These are phyloP conservation scores for Xenotilapia leptura DNA, from an alignment of 2,113 vertebrate genomes.

Conservation along the genomic window DNA sequence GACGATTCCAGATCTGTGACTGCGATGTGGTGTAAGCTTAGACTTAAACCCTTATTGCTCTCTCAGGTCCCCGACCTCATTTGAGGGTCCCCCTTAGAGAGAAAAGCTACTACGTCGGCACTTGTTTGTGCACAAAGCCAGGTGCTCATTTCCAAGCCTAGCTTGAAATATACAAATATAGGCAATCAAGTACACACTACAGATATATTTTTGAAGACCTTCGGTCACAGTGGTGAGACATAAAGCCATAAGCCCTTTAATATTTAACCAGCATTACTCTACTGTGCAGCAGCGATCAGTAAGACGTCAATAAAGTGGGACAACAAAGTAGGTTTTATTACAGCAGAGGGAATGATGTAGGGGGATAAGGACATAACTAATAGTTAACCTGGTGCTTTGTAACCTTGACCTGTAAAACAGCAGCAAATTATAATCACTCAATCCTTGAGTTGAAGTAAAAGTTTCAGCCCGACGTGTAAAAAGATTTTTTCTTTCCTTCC, in stretches of 20 bases:
- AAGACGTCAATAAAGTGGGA: background rate
- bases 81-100: slow-evolving; percentile 11
- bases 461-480: fast-evolving
- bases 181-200: background rate
- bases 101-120: slow-evolving; percentile 13
- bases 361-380: background rate
- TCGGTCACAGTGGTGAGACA: slow-evolving; percentile 53
- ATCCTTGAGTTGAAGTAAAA: background rate
- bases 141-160: background rate
- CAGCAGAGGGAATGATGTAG: background rate
- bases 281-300: background rate
- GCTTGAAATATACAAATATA: background rate
- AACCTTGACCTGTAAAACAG: background rate
- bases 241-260: slow-evolving; percentile 65
- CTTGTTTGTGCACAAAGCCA: background rate
- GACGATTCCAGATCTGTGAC: background rate
- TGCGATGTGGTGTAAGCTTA: slow-evolving; percentile 5
- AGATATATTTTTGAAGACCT: slow-evolving; percentile 45
- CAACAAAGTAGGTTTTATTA: background rate
- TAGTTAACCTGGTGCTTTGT: background rate
- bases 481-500: background rate
- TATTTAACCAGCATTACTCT: slow-evolving; percentile 73
- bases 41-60: background rate
- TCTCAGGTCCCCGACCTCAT: slow-evolving; percentile 9
- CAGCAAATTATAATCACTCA: background rate